Evolutionary conservation across 2,888 invertebrate species (phyloP).

Genomic region (Drosophila longiperda): DNA sequence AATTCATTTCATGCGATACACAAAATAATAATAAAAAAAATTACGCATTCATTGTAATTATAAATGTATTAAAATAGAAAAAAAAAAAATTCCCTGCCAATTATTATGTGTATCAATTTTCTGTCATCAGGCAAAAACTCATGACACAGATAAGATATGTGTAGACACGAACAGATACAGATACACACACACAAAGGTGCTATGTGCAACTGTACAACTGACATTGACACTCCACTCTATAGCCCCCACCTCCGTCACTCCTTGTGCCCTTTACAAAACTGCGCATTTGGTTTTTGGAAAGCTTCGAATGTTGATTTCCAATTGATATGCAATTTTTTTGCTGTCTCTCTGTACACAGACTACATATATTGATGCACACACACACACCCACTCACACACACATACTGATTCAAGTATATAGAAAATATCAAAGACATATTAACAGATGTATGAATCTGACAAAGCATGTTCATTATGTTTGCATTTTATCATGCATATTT

Average conservation of each 20-base stretch:
- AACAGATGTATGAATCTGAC: slow-evolving; percentile 29
- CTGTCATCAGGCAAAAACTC: slow-evolving; percentile 44
- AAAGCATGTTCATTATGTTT: slow-evolving; percentile 4
- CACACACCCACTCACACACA: slow-evolving; percentile 5
- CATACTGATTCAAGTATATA: neutral
- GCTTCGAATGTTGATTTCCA: slow-evolving; percentile 59
- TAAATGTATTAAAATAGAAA: slow-evolving; percentile 7
- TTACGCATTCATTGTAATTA: slow-evolving; percentile 38
- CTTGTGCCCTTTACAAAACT: slow-evolving; percentile 36
- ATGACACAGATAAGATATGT: slow-evolving; percentile 40
- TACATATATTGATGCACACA: slow-evolving; percentile 1
- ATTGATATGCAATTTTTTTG: slow-evolving; percentile 60
- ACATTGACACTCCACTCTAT: slow-evolving; percentile 12
- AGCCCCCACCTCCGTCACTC: neutral
- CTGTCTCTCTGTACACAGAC: slow-evolving; percentile 2
- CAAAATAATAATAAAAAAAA: slow-evolving; percentile 49
- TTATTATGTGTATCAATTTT: slow-evolving; percentile 49
- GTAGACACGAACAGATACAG: slow-evolving; percentile 9
- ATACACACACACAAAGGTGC: slow-evolving; percentile 27
- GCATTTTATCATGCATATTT: slow-evolving; percentile 40
- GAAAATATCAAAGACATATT: slow-evolving; percentile 20
- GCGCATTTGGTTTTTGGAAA: slow-evolving; percentile 66
- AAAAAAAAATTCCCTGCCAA: slow-evolving; percentile 10
- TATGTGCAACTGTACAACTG: slow-evolving; percentile 44
- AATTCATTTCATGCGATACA: slow-evolving; percentile 27